phyloP scores from a whole-genome alignment of 2,113 vertebrate genomes.

The Xyliphius kryptos region DNA sequence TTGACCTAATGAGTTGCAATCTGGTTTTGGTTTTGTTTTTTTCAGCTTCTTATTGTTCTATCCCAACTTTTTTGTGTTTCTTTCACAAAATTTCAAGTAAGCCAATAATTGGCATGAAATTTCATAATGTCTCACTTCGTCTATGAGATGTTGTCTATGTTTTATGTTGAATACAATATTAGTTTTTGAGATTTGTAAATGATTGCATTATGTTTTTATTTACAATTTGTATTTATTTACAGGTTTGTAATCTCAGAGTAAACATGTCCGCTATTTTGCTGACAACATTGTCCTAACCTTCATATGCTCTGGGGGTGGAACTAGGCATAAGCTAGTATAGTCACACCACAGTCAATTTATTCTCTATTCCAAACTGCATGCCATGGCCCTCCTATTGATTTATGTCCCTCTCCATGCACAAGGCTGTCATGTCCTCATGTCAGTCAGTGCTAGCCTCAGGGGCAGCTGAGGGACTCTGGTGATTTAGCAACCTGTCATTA shows the following conservation, averaged over 20 bases:
- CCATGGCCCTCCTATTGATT: slow-evolving; percentile 55
- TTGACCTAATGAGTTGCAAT: too few species aligned
- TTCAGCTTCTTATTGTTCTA: too few species aligned
- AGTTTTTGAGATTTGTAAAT: too few species aligned
- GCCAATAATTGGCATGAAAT: too few species aligned
- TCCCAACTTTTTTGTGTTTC: too few species aligned
- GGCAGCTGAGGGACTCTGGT: slow-evolving; percentile 42
- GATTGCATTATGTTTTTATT: too few species aligned
- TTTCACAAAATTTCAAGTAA: too few species aligned
- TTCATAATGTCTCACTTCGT: too few species aligned
- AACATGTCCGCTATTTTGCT: slow-evolving; percentile 15
- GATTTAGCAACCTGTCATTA: slow-evolving; percentile 49
- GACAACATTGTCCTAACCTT: slow-evolving; percentile 27
- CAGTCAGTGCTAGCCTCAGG: slow-evolving; percentile 49
- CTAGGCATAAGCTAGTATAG: slow-evolving; percentile 51
- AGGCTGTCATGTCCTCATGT: slow-evolving; percentile 56
- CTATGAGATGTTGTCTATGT: too few species aligned
- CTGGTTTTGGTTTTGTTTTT: too few species aligned
- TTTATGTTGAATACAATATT: too few species aligned
- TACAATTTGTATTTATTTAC: too few species aligned
- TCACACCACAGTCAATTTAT: slow-evolving; percentile 47
- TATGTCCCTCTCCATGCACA: slow-evolving; percentile 46
- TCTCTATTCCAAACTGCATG: slow-evolving; percentile 29
- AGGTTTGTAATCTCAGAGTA: slow-evolving; percentile 1
- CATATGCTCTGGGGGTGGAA: slow-evolving; percentile 4